phyloP scores from a whole-genome alignment of 2,113 vertebrate species.

The Greenwoodochromis staneri region DNA sequence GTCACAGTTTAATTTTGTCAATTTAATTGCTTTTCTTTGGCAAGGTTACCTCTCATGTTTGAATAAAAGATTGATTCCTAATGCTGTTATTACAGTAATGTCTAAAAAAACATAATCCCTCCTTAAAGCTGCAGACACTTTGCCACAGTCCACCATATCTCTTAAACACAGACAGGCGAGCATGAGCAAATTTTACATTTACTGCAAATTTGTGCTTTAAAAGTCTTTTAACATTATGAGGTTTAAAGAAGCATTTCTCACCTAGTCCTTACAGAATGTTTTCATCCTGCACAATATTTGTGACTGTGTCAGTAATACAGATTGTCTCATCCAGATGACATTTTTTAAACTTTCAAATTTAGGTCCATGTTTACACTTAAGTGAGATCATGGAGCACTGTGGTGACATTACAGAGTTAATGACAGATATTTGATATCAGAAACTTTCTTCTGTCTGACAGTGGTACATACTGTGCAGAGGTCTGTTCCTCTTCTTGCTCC shows the following conservation, averaged over 20 bases:
- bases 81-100: background rate
- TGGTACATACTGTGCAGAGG: background rate
- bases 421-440: background rate
- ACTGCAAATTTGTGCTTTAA: background rate
- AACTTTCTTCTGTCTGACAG: background rate
- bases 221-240: background rate
- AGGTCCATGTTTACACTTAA: background rate
- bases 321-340: background rate
- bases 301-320: background rate
- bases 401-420: background rate
- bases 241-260: background rate
- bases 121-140: constrained; percentile 4
- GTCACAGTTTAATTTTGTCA: background rate
- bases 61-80: constrained; percentile 10
- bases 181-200: background rate
- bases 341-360: background rate
- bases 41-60: background rate
- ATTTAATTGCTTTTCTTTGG: constrained; percentile 22
- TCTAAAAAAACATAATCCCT: background rate
- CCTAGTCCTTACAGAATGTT: background rate
- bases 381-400: background rate
- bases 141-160: background rate
- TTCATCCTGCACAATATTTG: background rate
- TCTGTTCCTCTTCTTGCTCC: background rate
- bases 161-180: background rate